Conservation (phyloP, 2,113 vertebrate genomes). For the Mesoclemmys tuberculata region DNA sequence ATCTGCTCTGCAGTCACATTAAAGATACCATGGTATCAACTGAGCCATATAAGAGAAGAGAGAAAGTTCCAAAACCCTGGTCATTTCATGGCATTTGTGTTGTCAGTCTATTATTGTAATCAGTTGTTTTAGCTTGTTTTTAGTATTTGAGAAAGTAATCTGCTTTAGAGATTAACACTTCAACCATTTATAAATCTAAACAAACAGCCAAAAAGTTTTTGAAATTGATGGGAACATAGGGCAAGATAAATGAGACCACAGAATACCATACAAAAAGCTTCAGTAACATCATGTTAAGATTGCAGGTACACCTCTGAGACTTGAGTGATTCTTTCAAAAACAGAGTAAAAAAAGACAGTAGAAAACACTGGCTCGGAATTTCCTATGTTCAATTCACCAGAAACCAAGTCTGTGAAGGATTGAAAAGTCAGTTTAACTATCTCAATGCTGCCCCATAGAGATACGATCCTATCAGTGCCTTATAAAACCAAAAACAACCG, state of each 20-base stretch:
- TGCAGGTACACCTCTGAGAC: neutral
- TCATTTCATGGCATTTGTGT: neutral
- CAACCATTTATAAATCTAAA: neutral
- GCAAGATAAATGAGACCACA: neutral
- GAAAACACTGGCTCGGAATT: neutral
- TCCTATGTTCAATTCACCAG: neutral
- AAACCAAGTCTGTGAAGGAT: neutral
- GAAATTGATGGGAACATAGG: neutral
- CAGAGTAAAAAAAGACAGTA: neutral
- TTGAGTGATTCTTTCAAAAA: neutral
- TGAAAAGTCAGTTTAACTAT: neutral
- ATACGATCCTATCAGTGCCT: neutral
- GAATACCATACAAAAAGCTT: neutral
- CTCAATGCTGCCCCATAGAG: neutral
- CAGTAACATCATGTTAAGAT: neutral
- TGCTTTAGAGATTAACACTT: neutral
- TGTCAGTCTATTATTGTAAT: neutral
- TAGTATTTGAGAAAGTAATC: neutral
- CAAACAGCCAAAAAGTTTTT: neutral
- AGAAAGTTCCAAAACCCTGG: neutral
- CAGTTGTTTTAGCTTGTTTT: neutral
- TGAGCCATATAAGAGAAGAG: conserved; percentile 1
- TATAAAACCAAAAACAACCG: neutral
- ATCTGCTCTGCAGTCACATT: conserved; percentile 15
- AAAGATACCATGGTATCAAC: neutral